A percentile compares a stretch with the other conserved stretches of the same genome.
Conservation (phyloP, 2,797 vertebrate species). For the Gobionotothen gibberifrons region DNA sequence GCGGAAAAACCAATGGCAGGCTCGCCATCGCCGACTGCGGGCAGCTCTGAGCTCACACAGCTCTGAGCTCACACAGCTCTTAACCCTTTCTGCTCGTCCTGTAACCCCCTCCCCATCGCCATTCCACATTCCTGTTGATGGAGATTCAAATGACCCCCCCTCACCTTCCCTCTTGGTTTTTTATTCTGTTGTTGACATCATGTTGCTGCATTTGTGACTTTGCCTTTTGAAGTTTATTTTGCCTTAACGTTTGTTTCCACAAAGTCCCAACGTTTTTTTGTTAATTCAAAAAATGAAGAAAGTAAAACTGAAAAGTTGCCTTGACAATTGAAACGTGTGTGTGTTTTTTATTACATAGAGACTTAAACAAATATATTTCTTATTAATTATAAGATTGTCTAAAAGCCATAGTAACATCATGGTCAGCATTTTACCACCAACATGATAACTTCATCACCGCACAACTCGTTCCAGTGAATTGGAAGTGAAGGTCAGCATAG, state of each 20-base stretch:
- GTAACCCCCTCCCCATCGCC: conserved; percentile 15
- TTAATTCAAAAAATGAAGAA: conserved; percentile 49
- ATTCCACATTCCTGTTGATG: conserved; percentile 72
- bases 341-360: no score
- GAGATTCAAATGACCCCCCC: conserved; percentile 17
- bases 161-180: not conserved
- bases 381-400: no score
- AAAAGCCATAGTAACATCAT: no score
- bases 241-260: conserved; percentile 67
- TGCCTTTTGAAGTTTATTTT: conserved; percentile 73
- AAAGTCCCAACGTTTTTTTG: conserved; percentile 54
- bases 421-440: no score
- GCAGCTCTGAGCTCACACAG: conserved; percentile 83
- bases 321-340: conserved; percentile 22
- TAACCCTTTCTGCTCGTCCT: conserved; percentile 11
- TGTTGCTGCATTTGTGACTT: conserved; percentile 77
- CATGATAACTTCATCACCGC: no score
- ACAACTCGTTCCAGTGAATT: no score
- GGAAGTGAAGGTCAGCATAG: no score
- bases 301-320: conserved; percentile 61
- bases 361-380: no score
- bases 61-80: conserved; percentile 71
- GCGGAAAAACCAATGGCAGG: conserved; percentile 85
- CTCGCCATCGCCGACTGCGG: conserved; percentile 87
- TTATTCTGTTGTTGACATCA: conserved; percentile 46